Base-by-base conservation (phyloP, 2,797 vertebrate genomes). In the Columba guinea region DNA sequence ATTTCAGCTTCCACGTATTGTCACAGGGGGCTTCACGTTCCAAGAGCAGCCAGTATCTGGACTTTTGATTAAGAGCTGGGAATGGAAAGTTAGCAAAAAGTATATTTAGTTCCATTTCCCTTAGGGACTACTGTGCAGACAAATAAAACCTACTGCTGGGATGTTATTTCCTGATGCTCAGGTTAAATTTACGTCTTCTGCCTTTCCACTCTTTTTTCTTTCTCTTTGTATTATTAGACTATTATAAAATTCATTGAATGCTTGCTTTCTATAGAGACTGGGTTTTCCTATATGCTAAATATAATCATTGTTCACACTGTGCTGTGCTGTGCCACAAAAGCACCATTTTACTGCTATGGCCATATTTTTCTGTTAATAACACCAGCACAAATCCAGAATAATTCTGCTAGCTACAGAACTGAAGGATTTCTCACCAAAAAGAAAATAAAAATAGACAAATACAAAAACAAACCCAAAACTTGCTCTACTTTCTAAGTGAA, bases 61-160 rank as follows among this genome's bases (percentile, higher is more conserved):
- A 84, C 34, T 95, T 96, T n/a, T 82, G 74, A 82, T 91, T 84
- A 76, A 87, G n/a, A 73, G 35, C 59, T 73, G 35, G 53, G 69
- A 87, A 77, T 49, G 71, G 55, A 77, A 93, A 84, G 37, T 79
- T 85, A 59, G 59, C 49, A 89, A 64, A 65, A 91, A 78, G 41
- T 37, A 6, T 73, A 73, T 70, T 87, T 79, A 44, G 52, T 69
- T 76, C 82, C 37, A 24, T 80, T 87, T 53, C 69, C 78, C 53
- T 70, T 37, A 49, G 49, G 88, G 52, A 70, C 51, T 91, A 69
- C 56, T 49, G 53, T 64, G 75, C 53, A 81, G 60, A 79, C 46
- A 90, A 87, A 79, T 84, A 92, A 91, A 90, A 89, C 52, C 63
- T 76, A 16, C 58, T 41, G 63, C 75, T 81, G 73, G 59, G 22